Conservation (phyloP, 2,888 invertebrate species). For the Eustalomyia histrio region DNA sequence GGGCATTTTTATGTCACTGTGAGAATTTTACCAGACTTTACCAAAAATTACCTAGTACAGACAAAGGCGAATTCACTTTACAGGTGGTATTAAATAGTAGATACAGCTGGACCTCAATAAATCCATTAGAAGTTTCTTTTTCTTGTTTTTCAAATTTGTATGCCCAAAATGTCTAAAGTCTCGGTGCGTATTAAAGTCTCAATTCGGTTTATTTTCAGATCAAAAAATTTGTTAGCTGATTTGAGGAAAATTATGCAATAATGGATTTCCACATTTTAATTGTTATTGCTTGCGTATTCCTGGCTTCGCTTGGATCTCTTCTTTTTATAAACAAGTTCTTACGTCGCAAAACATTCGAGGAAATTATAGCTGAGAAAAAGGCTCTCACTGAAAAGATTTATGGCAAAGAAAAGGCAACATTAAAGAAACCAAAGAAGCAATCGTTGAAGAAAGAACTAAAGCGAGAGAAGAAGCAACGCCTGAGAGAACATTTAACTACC, state of each 20-base stretch:
- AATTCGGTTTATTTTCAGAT: too few relatives aligned
- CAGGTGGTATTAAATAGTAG: too few relatives aligned
- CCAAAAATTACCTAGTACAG: too few relatives aligned
- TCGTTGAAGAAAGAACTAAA: slow-evolving; percentile 74
- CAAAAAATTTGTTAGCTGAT: slow-evolving; percentile 25
- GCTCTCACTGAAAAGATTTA: slow-evolving; percentile 78
- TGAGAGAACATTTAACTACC: slow-evolving; percentile 73
- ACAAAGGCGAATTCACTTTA: too few relatives aligned
- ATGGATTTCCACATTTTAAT: slow-evolving; percentile 79
- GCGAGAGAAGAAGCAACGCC: slow-evolving; percentile 76
- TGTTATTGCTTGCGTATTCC: slow-evolving; percentile 78
- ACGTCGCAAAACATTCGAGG: slow-evolving; percentile 79
- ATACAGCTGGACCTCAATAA: too few relatives aligned
- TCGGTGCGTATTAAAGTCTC: too few relatives aligned
- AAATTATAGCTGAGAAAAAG: slow-evolving; percentile 78
- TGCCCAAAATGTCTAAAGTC: too few relatives aligned
- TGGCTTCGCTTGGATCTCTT: slow-evolving; percentile 77
- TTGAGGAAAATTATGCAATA: slow-evolving; percentile 75
- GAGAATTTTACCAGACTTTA: too few relatives aligned
- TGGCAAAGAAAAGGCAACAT: slow-evolving; percentile 73
- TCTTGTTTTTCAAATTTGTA: too few relatives aligned
- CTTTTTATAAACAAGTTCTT: slow-evolving; percentile 79
- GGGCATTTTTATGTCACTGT: too few relatives aligned
- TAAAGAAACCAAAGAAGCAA: slow-evolving; percentile 75
- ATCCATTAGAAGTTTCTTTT: too few relatives aligned